Conservation (phyloP, 2,797 vertebrate species). For the Rhadinocentrus ornatus region DNA sequence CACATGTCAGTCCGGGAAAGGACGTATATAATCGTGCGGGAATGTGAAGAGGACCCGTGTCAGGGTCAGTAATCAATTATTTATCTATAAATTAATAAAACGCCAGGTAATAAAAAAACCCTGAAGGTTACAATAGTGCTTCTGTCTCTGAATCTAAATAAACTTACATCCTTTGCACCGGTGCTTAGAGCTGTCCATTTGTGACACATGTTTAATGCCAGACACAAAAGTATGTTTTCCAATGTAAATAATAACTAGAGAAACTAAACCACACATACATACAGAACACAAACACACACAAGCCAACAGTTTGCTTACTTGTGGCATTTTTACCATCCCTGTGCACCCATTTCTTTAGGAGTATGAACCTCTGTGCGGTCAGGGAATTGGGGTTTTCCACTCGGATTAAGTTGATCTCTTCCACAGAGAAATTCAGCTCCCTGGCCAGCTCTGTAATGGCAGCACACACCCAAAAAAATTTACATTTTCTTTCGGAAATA, state of each 20-base stretch:
- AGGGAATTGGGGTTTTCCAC: constrained; percentile 99
- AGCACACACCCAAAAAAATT: constrained; percentile 5
- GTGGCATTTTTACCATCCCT: constrained; percentile 99
- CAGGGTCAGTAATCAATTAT: too few relatives aligned
- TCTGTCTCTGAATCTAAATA: neutral
- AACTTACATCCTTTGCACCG: neutral
- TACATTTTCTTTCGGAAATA: neutral
- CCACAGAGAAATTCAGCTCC: constrained; percentile 98
- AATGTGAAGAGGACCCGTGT: too few relatives aligned
- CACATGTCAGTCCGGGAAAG: too few relatives aligned
- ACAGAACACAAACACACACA: neutral
- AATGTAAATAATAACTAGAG: neutral
- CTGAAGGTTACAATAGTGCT: too few relatives aligned
- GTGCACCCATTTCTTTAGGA: constrained; percentile 99
- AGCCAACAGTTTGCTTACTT: constrained; percentile 86
- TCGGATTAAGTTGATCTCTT: constrained; percentile 98
- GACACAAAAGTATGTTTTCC: neutral
- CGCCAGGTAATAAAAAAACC: neutral
- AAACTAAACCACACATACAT: neutral
- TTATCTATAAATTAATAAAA: neutral
- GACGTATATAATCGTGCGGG: too few relatives aligned
- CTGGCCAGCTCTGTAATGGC: constrained; percentile 93
- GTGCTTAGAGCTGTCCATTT: neutral
- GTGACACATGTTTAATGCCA: neutral
- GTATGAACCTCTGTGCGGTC: constrained; percentile 98